Base-by-base conservation (phyloP, 2,888 invertebrate species). In the Choristoneura rosaceana region DNA sequence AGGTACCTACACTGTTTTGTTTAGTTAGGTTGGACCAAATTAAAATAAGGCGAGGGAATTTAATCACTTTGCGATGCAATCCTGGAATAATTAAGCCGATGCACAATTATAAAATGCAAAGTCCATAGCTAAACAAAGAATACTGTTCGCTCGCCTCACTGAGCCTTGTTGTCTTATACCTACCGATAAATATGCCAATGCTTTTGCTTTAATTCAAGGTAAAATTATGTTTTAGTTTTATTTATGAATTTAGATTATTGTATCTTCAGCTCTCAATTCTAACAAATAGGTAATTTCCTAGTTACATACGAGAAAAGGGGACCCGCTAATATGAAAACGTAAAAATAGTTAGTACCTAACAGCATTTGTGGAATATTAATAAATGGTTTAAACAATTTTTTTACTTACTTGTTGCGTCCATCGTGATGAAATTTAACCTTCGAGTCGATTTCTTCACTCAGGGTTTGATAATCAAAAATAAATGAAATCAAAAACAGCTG, bases 401-500 rank as follows among this genome's bases (percentile, higher is more conserved):
- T 84, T 86, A 89, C 93, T 93, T 84, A 93, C 93, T 91, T 79
- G 93, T 93, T 84, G 93, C 93, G 89, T 93, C 93, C 93, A 93
- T 93, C 82, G 77, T 91, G 88, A 85, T 84, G 87, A 90, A 91
- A 90, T 84, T 76, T 82, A 90, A 90, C 91, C 92, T 92, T 92
- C 89, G 84, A 75, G 75, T 78, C 67, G 82, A 84, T 88, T 88
- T 87, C 84, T 83, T 81, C 84, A 86, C 68, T 79, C 77, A 74
- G 79, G 60, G 76, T 80, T 79, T 80, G 75, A 61, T 64, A 60
- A 73, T 50, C 15, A 50, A n/a, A 69, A 65, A 63, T 43, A 73
- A 68, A 64, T 64, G 33, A 59, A 74, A 70, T 71, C 69, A 77
- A 70, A 69, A 58, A 68, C 64, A 76, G 38, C 50, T 64, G 50